Evolutionary conservation across 2,888 invertebrate genomes (phyloP).

Genomic region (Spilarctia lutea): DNA sequence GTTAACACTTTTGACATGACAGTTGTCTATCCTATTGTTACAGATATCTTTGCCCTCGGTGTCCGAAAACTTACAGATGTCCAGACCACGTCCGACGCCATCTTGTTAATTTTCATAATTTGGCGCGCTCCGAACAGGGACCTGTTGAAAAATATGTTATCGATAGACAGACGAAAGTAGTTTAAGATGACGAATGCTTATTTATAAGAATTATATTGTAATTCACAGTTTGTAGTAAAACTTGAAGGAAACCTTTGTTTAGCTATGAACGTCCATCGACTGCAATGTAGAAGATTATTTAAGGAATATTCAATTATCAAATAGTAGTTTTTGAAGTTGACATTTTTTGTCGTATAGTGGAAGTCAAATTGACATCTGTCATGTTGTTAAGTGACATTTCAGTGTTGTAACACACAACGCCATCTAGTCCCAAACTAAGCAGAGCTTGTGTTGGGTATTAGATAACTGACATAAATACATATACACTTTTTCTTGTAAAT

Average conservation of each 20-base stretch:
- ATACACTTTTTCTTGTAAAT: too few species aligned
- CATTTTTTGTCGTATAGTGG: background rate
- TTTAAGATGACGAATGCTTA: background rate
- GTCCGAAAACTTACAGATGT: constrained; percentile 36
- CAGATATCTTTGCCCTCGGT: constrained; percentile 42
- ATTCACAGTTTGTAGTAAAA: background rate
- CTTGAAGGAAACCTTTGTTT: too few species aligned
- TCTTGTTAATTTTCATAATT: constrained; percentile 31
- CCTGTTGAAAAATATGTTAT: constrained; percentile 25
- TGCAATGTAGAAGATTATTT: too few species aligned
- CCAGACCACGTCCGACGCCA: constrained; percentile 44
- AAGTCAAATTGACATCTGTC: background rate
- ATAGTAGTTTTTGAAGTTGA: too few species aligned
- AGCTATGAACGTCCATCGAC: background rate
- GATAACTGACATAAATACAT: too few species aligned
- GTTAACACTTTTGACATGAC: background rate
- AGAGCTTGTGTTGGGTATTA: too few species aligned
- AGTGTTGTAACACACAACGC: background rate
- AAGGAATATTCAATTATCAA: too few species aligned
- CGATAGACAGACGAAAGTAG: background rate
- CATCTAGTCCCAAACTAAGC: too few species aligned
- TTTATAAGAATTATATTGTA: background rate
- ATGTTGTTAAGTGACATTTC: background rate
- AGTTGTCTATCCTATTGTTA: background rate
- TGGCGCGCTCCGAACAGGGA: constrained; percentile 34